These are phyloP conservation scores for Drosophila borborema DNA, from an alignment of 2,888 invertebrate genomes.

Conservation along the genomic window DNA sequence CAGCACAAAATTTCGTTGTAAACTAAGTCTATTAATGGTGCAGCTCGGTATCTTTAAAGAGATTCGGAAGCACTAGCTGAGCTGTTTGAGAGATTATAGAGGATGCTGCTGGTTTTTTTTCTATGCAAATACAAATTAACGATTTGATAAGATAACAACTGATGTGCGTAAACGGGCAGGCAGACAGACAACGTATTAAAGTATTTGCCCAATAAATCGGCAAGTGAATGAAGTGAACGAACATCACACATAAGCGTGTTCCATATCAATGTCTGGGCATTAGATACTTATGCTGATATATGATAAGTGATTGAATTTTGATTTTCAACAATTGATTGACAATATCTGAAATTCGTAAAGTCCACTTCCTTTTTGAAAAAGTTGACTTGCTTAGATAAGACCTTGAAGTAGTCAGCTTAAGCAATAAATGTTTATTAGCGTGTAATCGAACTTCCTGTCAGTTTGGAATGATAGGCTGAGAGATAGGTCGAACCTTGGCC, in stretches of 20 bases:
- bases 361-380: neutral
- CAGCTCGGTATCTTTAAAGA: conserved; percentile 29
- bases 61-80: neutral
- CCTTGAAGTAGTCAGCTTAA: neutral
- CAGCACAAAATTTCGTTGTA: conserved; percentile 1
- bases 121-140: conserved; percentile 8
- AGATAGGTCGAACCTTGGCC: neutral
- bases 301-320: neutral
- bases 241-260: neutral
- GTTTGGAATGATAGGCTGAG: no score
- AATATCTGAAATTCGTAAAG: neutral
- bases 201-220: conserved; percentile 8
- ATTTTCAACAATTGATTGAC: conserved; percentile 15
- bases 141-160: conserved; percentile 38
- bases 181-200: neutral
- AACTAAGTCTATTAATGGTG: conserved; percentile 27
- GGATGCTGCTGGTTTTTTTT: neutral
- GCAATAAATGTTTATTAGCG: neutral
- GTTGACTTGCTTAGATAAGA: neutral
- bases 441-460: conserved; percentile 4
- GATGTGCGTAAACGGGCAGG: conserved; percentile 6
- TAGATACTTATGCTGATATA: conserved; percentile 8
- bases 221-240: neutral
- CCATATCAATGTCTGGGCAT: neutral
- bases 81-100: neutral